Conservation (phyloP, 1,140 invertebrate species). For the Drosophila sproati region DNA sequence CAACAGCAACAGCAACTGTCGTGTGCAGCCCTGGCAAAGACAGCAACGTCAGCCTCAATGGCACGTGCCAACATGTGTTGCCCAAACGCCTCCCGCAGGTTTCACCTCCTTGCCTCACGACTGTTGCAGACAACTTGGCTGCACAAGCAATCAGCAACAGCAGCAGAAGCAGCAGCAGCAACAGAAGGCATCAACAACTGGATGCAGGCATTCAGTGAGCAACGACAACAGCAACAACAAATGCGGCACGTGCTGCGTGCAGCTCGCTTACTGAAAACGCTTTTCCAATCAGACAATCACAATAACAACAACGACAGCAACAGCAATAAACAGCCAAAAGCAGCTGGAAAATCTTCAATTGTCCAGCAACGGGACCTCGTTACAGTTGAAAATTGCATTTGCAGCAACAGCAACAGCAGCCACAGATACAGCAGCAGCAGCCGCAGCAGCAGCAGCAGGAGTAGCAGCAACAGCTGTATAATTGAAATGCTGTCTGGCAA, state of each 20-base stretch:
- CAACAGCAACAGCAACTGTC: conserved; percentile 44
- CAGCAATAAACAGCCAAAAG: conserved; percentile 19
- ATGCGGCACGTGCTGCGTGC: conserved; percentile 68
- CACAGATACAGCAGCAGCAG: conserved; percentile 4
- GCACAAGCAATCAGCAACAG: conserved; percentile 48
- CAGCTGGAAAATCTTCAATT: conserved; percentile 76
- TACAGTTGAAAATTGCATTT: conserved; percentile 70
- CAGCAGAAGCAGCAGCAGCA: neutral
- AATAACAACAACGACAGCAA: conserved; percentile 15
- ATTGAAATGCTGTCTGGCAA: conserved; percentile 74
- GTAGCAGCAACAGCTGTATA: conserved; percentile 54
- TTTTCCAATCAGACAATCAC: conserved; percentile 70
- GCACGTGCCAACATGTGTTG: conserved; percentile 80
- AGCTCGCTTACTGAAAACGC: conserved; percentile 48
- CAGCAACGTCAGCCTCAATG: conserved; percentile 46
- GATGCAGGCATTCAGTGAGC: neutral
- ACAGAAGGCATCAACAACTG: too few relatives aligned
- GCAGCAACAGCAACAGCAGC: conserved; percentile 13
- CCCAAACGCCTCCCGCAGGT: neutral
- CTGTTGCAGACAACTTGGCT: conserved; percentile 54
- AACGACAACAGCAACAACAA: conserved; percentile 26
- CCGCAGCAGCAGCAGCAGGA: neutral
- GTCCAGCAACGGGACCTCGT: conserved; percentile 45
- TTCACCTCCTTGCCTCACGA: neutral
- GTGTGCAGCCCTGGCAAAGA: conserved; percentile 56